Evolutionary conservation across 2,797 vertebrate genomes (phyloP).

Genomic region (Ctenochaetus hawaiiensis): DNA sequence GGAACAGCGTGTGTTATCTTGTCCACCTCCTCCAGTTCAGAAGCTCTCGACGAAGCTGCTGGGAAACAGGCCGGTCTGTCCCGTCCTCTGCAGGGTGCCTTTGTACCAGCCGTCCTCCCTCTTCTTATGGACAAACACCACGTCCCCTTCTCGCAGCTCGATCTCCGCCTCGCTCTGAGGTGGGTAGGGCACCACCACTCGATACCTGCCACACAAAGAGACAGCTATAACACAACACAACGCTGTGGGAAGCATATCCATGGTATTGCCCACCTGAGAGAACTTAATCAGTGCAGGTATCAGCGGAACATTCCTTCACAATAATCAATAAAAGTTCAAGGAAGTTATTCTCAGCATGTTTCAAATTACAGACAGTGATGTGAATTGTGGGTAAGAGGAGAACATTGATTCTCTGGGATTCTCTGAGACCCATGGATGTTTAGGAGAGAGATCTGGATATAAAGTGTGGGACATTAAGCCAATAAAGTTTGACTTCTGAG

Average conservation of each 20-base stretch:
- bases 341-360: too few species aligned
- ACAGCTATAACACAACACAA: conserved; percentile 2
- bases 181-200: conserved; percentile 97
- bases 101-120: conserved; percentile 99
- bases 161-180: conserved; percentile 99
- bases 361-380: too few species aligned
- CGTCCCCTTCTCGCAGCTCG: conserved; percentile 96
- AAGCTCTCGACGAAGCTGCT: conserved; percentile 98
- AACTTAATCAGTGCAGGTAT: background rate
- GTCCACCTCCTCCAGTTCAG: conserved; percentile 79
- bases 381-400: too few species aligned
- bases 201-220: conserved; percentile 85
- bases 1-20: conserved; percentile 44
- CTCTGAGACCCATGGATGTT: too few species aligned
- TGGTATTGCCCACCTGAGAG: too few species aligned
- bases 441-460: too few species aligned
- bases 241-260: background rate
- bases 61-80: conserved; percentile 96
- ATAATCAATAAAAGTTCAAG: too few species aligned
- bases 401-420: too few species aligned
- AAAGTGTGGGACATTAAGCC: too few species aligned
- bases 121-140: conserved; percentile 98
- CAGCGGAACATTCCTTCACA: background rate
- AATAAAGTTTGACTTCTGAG: too few species aligned
- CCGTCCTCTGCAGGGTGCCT: conserved; percentile 96